These are phyloP conservation scores for Esox lucius DNA, from an alignment of 2,797 vertebrate genomes.

Conservation along the genomic window DNA sequence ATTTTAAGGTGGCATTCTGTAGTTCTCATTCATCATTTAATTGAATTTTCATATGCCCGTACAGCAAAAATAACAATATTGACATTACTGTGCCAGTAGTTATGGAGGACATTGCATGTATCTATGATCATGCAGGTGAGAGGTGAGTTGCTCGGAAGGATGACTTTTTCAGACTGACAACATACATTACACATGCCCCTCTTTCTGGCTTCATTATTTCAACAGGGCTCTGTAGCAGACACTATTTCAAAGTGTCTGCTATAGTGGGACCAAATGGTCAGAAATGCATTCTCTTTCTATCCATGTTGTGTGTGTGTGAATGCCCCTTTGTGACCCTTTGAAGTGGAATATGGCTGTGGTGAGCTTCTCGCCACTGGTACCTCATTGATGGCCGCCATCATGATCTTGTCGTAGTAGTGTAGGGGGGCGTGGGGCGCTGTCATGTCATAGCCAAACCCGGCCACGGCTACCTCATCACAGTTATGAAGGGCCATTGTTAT, in stretches of 20 bases:
- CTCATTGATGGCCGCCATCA: constrained; percentile 98
- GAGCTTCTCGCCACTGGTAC: constrained; percentile 57
- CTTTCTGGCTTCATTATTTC: background rate
- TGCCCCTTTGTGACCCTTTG: background rate
- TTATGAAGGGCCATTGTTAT: constrained; percentile 99
- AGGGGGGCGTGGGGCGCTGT: constrained; percentile 87
- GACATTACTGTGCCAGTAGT: too few relatives aligned
- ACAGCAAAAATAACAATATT: too few relatives aligned
- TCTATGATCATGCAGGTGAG: background rate
- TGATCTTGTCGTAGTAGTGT: constrained; percentile 95
- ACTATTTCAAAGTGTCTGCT: background rate
- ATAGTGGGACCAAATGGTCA: background rate
- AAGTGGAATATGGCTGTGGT: background rate
- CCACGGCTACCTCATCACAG: constrained; percentile 97
- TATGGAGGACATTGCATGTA: too few relatives aligned
- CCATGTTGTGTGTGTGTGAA: background rate
- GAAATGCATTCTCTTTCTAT: background rate
- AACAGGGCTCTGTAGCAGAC: constrained; percentile 1
- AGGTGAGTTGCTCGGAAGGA: background rate
- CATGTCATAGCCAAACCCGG: constrained; percentile 98
- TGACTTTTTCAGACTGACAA: constrained; percentile 2
- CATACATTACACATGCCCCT: background rate
- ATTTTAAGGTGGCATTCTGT: too few relatives aligned
- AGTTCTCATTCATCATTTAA: too few relatives aligned
- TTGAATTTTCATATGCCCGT: too few relatives aligned